Evolutionary conservation across 2,888 invertebrate species (phyloP).

Genomic region (Drosophila paucipuncta): DNA sequence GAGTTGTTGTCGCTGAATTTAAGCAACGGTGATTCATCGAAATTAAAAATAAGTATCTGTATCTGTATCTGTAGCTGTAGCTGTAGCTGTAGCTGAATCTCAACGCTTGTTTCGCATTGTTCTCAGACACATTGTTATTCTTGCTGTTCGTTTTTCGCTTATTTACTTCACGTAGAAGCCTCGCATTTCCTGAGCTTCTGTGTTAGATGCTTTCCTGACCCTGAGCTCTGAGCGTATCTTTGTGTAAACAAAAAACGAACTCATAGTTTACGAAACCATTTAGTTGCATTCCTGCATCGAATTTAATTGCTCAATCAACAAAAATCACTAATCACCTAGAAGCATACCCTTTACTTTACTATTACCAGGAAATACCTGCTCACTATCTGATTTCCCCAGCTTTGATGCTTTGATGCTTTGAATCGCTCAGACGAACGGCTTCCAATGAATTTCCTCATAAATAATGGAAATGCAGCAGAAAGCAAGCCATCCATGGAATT

Average conservation of each 20-base stretch:
- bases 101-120: constrained; percentile 16
- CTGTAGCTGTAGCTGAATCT: constrained; percentile 1
- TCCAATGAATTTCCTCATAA: constrained; percentile 29
- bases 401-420: background rate
- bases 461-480: background rate
- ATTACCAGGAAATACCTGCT: constrained; percentile 40
- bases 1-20: constrained; percentile 53
- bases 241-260: background rate
- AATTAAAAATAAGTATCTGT: constrained; percentile 77
- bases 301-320: constrained; percentile 43
- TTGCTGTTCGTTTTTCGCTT: constrained; percentile 16
- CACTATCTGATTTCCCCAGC: constrained; percentile 32
- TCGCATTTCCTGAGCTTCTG: constrained; percentile 58
- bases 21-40: constrained; percentile 77
- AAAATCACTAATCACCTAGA: constrained; percentile 26
- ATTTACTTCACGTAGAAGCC: constrained; percentile 25
- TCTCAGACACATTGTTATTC: constrained; percentile 12
- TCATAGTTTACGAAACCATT: constrained; percentile 39
- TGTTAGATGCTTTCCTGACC: constrained; percentile 44
- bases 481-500: background rate
- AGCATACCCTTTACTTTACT: constrained; percentile 18
- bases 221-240: constrained; percentile 30
- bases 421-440: constrained; percentile 9
- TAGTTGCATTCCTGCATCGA: constrained; percentile 40
- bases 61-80: constrained; percentile 40